Evolutionary conservation across 1,140 invertebrate genomes (phyloP).

Genomic region (Aphaenogaster floridana): DNA sequence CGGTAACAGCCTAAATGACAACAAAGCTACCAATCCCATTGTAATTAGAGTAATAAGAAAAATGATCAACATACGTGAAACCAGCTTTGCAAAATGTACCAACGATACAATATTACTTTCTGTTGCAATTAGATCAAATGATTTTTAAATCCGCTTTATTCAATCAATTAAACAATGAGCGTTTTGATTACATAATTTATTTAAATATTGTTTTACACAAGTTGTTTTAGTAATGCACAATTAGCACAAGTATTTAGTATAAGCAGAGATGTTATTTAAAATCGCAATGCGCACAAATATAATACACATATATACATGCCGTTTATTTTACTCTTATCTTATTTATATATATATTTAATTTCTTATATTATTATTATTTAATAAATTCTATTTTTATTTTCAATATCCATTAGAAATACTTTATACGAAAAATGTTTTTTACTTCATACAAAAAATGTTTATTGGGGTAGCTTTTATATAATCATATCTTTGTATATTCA

Average conservation of each 20-base stretch:
- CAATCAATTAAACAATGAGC: neutral
- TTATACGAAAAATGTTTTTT: neutral
- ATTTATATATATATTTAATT: too few species aligned
- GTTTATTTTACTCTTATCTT: neutral
- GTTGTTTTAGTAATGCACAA: neutral
- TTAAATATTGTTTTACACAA: constrained; percentile 1
- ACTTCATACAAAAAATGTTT: neutral
- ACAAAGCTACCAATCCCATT: constrained; percentile 14
- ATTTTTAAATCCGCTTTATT: neutral
- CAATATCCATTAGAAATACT: neutral
- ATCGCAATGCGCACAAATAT: neutral
- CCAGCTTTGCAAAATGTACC: neutral
- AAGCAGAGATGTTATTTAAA: neutral
- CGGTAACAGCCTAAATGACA: neutral
- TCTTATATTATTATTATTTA: neutral
- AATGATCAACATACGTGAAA: neutral
- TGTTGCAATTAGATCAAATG: neutral
- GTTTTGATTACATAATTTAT: neutral
- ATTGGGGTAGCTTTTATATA: neutral
- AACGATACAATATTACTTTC: neutral
- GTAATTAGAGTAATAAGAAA: constrained; percentile 5
- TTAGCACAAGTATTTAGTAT: neutral
- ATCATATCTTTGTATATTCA: neutral
- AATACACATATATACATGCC: neutral
- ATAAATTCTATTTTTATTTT: constrained; percentile 1